A percentile compares a stretch with the other conserved stretches of the same genome.
phyloP scores from a whole-genome alignment of 2,888 invertebrate genomes.

The Parascotia fuliginaria region DNA sequence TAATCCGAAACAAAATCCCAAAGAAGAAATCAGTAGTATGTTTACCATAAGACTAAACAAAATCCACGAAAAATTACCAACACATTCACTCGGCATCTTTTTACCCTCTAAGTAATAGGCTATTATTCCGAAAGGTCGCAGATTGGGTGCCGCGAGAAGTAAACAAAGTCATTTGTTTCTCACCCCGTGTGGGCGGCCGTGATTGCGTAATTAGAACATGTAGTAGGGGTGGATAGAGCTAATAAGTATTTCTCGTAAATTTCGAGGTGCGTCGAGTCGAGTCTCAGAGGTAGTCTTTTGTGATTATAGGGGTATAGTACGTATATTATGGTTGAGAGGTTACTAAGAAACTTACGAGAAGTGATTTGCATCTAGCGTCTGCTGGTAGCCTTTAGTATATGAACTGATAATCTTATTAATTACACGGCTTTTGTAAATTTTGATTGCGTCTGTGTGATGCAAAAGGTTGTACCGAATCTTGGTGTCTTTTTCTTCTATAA shows the following conservation, averaged over 20 bases:
- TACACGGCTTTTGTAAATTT: too few species aligned
- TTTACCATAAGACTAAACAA: not conserved
- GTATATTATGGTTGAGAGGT: too few species aligned
- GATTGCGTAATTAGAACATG: conserved; percentile 38
- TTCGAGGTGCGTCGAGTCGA: not conserved
- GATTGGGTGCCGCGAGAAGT: conserved; percentile 31
- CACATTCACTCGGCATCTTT: conserved; percentile 3
- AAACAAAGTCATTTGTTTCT: conserved; percentile 48
- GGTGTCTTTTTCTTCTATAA: too few species aligned
- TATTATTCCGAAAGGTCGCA: conserved; percentile 32
- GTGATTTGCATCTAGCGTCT: too few species aligned
- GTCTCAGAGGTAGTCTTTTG: not conserved
- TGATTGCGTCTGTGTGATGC: too few species aligned
- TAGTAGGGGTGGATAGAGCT: conserved; percentile 7
- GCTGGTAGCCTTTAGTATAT: too few species aligned
- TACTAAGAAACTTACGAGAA: too few species aligned
- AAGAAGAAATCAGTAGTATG: not conserved
- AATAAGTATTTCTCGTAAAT: conserved; percentile 3
- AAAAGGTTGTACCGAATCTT: too few species aligned
- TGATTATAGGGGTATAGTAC: not conserved
- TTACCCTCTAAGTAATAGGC: conserved; percentile 23
- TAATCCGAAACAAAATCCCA: too few species aligned
- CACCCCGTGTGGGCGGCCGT: conserved; percentile 18
- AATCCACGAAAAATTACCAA: not conserved
- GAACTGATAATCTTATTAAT: too few species aligned